A percentile compares a stretch with the other conserved stretches of the same genome.
phyloP scores from a whole-genome alignment of 2,113 vertebrate species.

The Leptocoma aspasia region DNA sequence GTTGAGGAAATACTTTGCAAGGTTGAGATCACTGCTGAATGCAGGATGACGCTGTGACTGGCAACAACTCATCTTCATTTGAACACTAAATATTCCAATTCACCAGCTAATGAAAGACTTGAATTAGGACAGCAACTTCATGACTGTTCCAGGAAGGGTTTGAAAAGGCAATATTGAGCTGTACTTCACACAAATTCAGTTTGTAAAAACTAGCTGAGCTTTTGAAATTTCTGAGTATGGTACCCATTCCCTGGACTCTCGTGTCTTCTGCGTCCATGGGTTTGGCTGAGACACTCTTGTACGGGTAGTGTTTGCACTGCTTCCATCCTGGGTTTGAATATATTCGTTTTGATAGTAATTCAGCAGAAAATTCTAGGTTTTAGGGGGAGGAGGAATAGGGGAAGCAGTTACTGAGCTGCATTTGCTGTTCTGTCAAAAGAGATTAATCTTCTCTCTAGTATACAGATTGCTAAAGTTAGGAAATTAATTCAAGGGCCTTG shows the following conservation, averaged over 20 bases:
- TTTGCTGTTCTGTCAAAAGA: neutral
- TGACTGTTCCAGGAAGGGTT: neutral
- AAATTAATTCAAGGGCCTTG: neutral
- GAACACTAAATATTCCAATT: conserved; percentile 16
- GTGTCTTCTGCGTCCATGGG: neutral
- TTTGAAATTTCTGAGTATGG: neutral
- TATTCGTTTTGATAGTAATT: neutral
- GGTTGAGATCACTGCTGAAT: neutral
- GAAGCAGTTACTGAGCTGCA: neutral
- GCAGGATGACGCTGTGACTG: conserved; percentile 2
- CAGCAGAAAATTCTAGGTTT: neutral
- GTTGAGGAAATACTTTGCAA: neutral
- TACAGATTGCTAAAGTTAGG: neutral
- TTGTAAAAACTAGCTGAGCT: neutral
- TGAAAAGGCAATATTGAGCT: neutral
- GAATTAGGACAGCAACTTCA: neutral
- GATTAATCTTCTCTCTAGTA: neutral
- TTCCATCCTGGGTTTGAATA: neutral
- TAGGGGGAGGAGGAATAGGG: neutral
- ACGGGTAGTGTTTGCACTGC: neutral
- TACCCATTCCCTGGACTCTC: neutral
- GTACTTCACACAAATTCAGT: neutral
- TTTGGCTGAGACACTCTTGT: neutral
- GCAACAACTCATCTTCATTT: neutral
- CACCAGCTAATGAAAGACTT: neutral